Evolutionary conservation across 2,797 vertebrate genomes (phyloP), one percentile per base, ranked within the genome.

Genomic region (Serranus cabrilla): DNA sequence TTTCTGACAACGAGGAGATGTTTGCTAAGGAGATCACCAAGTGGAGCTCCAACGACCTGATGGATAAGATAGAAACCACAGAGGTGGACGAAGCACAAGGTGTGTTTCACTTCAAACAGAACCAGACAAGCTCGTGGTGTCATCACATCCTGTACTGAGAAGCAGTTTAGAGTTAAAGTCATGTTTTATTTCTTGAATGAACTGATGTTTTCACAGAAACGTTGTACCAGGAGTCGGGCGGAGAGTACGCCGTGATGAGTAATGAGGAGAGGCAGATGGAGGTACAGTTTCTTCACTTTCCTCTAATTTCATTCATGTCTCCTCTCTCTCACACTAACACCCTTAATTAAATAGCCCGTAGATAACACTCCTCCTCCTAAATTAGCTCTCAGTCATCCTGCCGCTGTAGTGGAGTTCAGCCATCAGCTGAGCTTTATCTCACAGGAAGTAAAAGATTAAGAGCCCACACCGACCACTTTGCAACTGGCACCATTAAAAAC

Each of bases 21-120:
- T 96, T 98, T 74, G 91, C 95, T 55, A 97, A 99, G 88, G 96
- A 99, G 91, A 99, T 99, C 87, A 97, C 96, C 78, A 99, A 99
- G 83, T 99, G 98, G 98, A 98, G 85, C 88, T 99, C 98, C 83
- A 99, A 97, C 0, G 98, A 99, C 60, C 95, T 99, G 87, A 98
- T 99, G 96, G 98, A 99, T 95, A 98, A 98, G 91, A 98, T 99
- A 7, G 98, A 96, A 89, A 96, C 95, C 0, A 93, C 91, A 0
- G 98, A 98, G 77, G 91, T 90, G 0, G 97, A 98, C 65, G 97
- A 98, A 81, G 81, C 93, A n/a, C 96, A 96, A 77, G 97, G 98
- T 99, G 1, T 31, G 58, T 5, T 5, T 40, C 11, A 47, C 46
- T 25, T 65, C 12, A 17, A 57, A 37, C 8, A 12, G 40, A 56